Evolutionary conservation across 2,113 vertebrate species (phyloP).

Genomic region (Glaucomys volans): DNA sequence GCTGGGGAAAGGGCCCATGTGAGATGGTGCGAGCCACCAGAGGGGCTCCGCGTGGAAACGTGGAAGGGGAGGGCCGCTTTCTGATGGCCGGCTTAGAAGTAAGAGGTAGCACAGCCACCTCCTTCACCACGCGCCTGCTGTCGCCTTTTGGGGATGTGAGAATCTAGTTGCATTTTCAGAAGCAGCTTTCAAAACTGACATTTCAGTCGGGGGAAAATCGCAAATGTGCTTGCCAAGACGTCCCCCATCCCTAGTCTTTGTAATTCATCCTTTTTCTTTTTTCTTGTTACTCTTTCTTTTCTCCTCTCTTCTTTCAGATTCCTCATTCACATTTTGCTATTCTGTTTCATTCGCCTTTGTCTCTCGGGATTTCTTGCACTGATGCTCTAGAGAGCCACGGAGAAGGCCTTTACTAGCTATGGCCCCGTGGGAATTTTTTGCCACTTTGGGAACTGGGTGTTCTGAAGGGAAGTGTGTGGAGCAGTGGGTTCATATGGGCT

Average conservation of each 20-base stretch:
- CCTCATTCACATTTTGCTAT: constrained; percentile 42
- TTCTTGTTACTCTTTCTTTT: constrained; percentile 53
- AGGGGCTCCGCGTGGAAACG: neutral
- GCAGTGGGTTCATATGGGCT: neutral
- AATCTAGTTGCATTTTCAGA: constrained; percentile 47
- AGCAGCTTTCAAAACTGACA: constrained; percentile 61
- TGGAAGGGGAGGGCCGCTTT: neutral
- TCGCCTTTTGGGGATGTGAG: constrained; percentile 40
- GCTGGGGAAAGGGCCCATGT: neutral
- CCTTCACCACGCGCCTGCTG: neutral
- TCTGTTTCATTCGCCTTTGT: constrained; percentile 72
- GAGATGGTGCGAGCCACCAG: neutral
- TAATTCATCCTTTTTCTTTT: constrained; percentile 1
- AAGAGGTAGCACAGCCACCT: neutral
- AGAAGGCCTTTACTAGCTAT: neutral
- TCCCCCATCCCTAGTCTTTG: neutral
- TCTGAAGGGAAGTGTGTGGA: neutral
- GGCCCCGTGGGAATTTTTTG: neutral
- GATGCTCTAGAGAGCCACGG: neutral
- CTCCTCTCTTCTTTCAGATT: neutral
- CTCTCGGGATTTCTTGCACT: neutral
- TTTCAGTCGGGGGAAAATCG: constrained; percentile 16
- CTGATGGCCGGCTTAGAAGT: neutral
- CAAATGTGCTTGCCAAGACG: neutral
- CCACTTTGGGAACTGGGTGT: neutral